Conservation (phyloP, 2,113 vertebrate species). For the Anhinga rufa region DNA sequence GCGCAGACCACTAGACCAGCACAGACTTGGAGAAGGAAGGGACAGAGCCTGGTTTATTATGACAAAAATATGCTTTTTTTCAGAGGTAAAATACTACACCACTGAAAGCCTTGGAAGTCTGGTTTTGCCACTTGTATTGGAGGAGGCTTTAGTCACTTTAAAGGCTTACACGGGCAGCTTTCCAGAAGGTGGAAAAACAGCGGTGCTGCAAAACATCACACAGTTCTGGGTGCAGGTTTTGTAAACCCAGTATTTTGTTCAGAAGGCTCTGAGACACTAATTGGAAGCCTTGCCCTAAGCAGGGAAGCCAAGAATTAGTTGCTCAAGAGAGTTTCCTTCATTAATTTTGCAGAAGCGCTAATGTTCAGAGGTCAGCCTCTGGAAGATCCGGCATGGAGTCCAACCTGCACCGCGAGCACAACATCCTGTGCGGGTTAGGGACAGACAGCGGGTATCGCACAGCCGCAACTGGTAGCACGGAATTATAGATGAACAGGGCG, state of each 20-base stretch:
- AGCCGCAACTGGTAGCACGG: background rate
- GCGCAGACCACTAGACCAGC: background rate
- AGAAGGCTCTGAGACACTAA: background rate
- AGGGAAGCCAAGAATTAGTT: background rate
- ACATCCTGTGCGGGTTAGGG: accelerated
- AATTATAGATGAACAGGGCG: accelerated
- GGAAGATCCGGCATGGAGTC: background rate
- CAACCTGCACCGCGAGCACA: accelerated
- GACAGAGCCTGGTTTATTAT: background rate
- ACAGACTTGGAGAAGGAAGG: background rate
- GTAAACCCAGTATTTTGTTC: accelerated
- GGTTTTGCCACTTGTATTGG: background rate
- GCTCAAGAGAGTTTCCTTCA: background rate
- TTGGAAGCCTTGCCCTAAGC: background rate
- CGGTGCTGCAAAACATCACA: background rate
- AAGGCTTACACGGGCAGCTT: background rate
- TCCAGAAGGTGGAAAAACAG: background rate
- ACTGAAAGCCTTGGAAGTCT: background rate
- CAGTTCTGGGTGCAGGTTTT: background rate
- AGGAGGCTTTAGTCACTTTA: background rate
- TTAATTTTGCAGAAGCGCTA: background rate
- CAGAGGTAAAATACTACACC: background rate
- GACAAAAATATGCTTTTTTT: background rate
- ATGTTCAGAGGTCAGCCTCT: background rate
- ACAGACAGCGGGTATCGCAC: accelerated